Percentiles rank a stretch among this genome's conserved stretches.
Evolutionary conservation across 2,888 invertebrate genomes (phyloP).

Genomic region (Acrobasis consociella): DNA sequence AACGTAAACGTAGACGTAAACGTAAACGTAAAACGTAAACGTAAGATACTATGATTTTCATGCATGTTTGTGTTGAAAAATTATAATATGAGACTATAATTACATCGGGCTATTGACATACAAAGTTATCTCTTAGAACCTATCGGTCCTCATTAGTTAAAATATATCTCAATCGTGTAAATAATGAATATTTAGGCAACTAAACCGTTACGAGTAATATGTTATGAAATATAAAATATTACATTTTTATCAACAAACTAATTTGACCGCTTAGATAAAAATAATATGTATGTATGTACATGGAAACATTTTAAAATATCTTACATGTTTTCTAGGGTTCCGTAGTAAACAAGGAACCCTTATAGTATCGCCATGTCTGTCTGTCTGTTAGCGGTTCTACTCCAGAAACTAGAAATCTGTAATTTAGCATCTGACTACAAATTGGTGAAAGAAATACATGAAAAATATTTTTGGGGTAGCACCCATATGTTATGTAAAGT

Average conservation of each 20-base stretch:
- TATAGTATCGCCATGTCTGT: too few relatives aligned
- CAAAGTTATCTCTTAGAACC: constrained; percentile 5
- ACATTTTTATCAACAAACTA: constrained; percentile 43
- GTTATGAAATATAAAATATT: constrained; percentile 33
- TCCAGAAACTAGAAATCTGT: too few relatives aligned
- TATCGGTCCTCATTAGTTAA: constrained; percentile 23
- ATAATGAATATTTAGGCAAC: constrained; percentile 53
- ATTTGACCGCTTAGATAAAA: constrained; percentile 43
- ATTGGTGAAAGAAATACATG: too few relatives aligned
- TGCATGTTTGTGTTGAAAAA: too few relatives aligned
- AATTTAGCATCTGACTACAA: too few relatives aligned
- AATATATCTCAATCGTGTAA: constrained; percentile 44
- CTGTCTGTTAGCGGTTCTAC: too few relatives aligned
- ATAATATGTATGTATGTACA: constrained; percentile 34
- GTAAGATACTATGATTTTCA: too few relatives aligned
- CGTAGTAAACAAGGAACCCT: too few relatives aligned
- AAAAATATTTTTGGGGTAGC: too few relatives aligned
- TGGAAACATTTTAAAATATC: constrained; percentile 41
- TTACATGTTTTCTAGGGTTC: constrained; percentile 29
- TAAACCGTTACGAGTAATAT: constrained; percentile 44
- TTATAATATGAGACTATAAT: not conserved
- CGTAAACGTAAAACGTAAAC: too few relatives aligned
- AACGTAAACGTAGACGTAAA: too few relatives aligned
- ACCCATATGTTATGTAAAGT: too few relatives aligned
- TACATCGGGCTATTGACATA: not conserved